These are phyloP conservation scores for Tyto alba DNA, from an alignment of 2,113 vertebrate genomes.

Conservation along the genomic window DNA sequence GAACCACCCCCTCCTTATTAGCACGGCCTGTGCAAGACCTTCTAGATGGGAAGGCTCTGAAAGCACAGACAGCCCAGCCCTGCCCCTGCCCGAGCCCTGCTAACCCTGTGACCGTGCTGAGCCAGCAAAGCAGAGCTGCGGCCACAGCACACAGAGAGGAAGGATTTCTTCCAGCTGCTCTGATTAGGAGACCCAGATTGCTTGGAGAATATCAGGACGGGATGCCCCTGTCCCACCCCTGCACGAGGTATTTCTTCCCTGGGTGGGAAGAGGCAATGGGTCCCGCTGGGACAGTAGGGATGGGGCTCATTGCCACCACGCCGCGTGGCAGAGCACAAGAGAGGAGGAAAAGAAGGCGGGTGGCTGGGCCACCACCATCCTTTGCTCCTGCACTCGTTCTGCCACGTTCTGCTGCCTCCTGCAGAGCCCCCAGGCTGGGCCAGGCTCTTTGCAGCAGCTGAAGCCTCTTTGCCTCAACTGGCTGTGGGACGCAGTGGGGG, in stretches of 20 bases:
- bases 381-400: neutral
- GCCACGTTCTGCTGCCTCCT: neutral
- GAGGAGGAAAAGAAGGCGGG: neutral
- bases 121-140: neutral
- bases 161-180: neutral
- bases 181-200: neutral
- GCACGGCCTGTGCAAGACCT: neutral
- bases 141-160: neutral
- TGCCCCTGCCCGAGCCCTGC: neutral
- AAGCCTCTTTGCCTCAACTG: neutral
- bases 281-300: neutral
- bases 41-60: neutral
- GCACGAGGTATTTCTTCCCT: neutral
- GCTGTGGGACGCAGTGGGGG: accelerated
- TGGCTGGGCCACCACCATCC: neutral
- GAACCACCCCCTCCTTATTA: neutral
- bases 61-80: neutral
- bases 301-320: neutral
- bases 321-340: neutral
- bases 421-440: neutral
- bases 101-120: neutral
- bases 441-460: neutral
- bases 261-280: neutral
- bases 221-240: accelerated
- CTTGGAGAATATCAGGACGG: accelerated